Conservation (phyloP, 2,888 invertebrate genomes). For the Dasysyrphus tricinctus region DNA sequence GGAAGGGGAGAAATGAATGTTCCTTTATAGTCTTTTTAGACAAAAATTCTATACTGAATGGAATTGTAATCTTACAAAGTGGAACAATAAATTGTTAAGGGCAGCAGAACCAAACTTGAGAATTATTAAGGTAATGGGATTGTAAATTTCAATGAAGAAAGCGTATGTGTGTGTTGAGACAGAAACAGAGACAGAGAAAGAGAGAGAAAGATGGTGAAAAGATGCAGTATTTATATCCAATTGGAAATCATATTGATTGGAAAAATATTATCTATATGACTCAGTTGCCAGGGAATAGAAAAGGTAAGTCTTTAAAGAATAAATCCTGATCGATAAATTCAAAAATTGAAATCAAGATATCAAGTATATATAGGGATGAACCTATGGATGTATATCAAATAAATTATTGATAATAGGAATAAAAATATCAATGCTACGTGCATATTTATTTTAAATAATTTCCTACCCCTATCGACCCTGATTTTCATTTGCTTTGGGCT, state of each 20-base stretch:
- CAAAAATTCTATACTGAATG: constrained; percentile 56
- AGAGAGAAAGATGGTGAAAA: background rate
- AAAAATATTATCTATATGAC: background rate
- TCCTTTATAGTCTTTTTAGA: constrained; percentile 16
- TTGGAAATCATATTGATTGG: constrained; percentile 49
- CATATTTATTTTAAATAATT: no score
- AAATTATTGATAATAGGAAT: no score
- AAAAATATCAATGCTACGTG: no score
- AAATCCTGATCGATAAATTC: no score
- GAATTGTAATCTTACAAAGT: constrained; percentile 74
- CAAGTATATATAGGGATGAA: no score
- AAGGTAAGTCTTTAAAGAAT: no score
- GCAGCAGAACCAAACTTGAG: constrained; percentile 36
- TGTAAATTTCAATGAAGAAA: constrained; percentile 59
- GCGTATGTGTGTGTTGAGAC: background rate
- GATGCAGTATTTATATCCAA: constrained; percentile 39
- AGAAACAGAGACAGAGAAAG: background rate
- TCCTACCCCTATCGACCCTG: no score
- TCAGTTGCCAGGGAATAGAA: no score
- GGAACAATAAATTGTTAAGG: constrained; percentile 74
- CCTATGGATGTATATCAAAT: no score
- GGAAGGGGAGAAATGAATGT: background rate
- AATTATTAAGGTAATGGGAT: constrained; percentile 71
- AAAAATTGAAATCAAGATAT: no score
- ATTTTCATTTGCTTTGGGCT: no score